Base-by-base conservation (phyloP, 2,888 invertebrate genomes). In the Dendrolimus pini region DNA sequence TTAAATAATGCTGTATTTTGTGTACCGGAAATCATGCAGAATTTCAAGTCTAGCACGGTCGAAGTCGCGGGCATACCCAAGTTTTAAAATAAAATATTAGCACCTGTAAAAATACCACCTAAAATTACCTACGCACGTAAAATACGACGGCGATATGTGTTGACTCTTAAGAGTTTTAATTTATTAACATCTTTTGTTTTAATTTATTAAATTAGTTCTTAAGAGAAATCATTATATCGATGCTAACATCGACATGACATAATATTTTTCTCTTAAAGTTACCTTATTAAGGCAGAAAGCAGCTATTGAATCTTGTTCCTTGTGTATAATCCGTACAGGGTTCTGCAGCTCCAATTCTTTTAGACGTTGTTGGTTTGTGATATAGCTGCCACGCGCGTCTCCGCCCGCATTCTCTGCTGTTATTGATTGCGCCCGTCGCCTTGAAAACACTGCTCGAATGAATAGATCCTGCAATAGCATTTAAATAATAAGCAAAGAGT, bases 291-390 rank as follows among this genome's bases (percentile, higher is more conserved):
- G 93, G 78, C 99, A 98, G 92, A 99, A 99, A 47, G 99, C 97
- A 58, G 98, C 95, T 69, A 99, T 98, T 59, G 98, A 97, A 84
- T 99, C 99, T 86, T 98, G 98, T 78, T 99, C 99, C 87, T 99
- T 99, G 85, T 99, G 99, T 67, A 99, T 97, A 70, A 99, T 97
- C 67, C 98, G 93, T 61, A 98, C 97, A 9, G 97, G 97, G 75
- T 97, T 97, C 60, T 94, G 92, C 60, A 93, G 78, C 61, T 90
- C 90, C 54, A 83, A 78, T 59, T 83, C 77, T 7, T 54, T 61
- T 7, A 71, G 72, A 54, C 72, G 70, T 3, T 72, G 69, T 18
- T 67, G 67, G 53, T 73, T 75, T 54, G 73, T 71, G n/a, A 72
- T 55, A 30, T 6, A 30, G 61, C 72, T 65, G 55, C 74, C 71